Percentiles rank a stretch among this genome's conserved stretches.
Conservation (phyloP, 2,888 invertebrate species). For the Archips xylosteana region DNA sequence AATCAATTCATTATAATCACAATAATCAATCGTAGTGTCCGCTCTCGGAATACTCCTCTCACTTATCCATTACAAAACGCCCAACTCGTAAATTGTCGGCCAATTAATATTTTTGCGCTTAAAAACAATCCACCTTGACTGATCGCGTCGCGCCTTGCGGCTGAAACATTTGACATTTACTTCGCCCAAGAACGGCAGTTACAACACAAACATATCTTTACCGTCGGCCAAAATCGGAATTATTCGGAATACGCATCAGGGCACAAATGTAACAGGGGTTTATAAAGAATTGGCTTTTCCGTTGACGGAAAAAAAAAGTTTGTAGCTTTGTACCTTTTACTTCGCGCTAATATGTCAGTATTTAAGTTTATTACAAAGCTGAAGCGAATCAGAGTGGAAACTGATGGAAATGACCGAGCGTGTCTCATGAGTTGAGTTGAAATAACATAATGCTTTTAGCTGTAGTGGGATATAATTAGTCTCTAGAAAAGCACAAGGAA, state of each 20-base stretch:
- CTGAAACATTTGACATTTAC: constrained; percentile 48
- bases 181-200: constrained; percentile 19
- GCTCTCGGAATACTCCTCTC: constrained; percentile 21
- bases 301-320: constrained; percentile 10
- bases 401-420: constrained; percentile 19
- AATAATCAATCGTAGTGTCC: too few species aligned
- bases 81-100: constrained; percentile 58
- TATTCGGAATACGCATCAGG: constrained; percentile 16
- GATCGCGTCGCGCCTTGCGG: constrained; percentile 48
- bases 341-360: constrained; percentile 37
- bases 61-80: constrained; percentile 28
- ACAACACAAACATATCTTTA: constrained; percentile 26
- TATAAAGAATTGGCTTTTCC: constrained; percentile 1
- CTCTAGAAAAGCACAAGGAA: not conserved
- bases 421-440: constrained; percentile 24
- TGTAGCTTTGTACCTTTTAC: not conserved
- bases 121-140: constrained; percentile 62
- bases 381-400: constrained; percentile 28
- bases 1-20: too few species aligned
- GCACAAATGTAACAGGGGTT: not conserved
- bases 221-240: constrained; percentile 23
- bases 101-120: constrained; percentile 69
- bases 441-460: constrained; percentile 37
- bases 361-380: constrained; percentile 32
- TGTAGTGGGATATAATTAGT: constrained; percentile 13